Evolutionary conservation across 2,888 invertebrate genomes (phyloP).

Genomic region (Epiblema foenella): DNA sequence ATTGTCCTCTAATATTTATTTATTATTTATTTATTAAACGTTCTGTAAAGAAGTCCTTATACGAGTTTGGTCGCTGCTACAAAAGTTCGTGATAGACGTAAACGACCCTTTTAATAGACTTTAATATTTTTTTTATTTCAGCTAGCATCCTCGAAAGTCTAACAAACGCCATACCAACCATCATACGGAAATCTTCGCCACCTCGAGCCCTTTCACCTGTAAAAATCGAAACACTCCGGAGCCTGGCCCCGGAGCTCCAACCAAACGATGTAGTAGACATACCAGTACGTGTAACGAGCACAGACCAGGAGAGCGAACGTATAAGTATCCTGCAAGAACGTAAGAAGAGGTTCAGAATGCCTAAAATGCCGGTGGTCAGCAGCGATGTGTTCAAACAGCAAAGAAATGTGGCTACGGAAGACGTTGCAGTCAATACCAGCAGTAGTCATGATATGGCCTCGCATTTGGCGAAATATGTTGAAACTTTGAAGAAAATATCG

Average conservation of each 20-base stretch:
- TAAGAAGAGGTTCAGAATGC: constrained; percentile 62
- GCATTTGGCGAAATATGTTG: constrained; percentile 61
- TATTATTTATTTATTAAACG: no score
- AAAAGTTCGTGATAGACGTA: neutral
- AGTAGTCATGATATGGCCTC: constrained; percentile 70
- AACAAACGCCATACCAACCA: constrained; percentile 71
- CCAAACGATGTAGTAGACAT: constrained; percentile 62
- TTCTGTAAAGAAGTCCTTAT: neutral
- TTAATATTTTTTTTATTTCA: neutral
- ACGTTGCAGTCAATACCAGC: constrained; percentile 68
- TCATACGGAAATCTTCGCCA: constrained; percentile 61
- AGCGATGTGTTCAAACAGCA: constrained; percentile 68
- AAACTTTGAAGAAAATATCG: constrained; percentile 74
- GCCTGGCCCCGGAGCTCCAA: constrained; percentile 69
- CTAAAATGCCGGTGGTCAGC: constrained; percentile 73
- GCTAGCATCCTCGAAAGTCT: constrained; percentile 60
- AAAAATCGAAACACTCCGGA: constrained; percentile 66
- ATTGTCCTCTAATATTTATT: no score
- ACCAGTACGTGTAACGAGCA: constrained; percentile 10
- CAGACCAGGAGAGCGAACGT: constrained; percentile 25
- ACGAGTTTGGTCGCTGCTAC: no score
- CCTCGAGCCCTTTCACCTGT: constrained; percentile 62
- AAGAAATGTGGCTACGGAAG: constrained; percentile 56
- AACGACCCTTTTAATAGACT: neutral
- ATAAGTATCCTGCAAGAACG: constrained; percentile 48